Evolutionary conservation across 1,140 invertebrate genomes (phyloP).

Genomic region (Cephus cinctus): DNA sequence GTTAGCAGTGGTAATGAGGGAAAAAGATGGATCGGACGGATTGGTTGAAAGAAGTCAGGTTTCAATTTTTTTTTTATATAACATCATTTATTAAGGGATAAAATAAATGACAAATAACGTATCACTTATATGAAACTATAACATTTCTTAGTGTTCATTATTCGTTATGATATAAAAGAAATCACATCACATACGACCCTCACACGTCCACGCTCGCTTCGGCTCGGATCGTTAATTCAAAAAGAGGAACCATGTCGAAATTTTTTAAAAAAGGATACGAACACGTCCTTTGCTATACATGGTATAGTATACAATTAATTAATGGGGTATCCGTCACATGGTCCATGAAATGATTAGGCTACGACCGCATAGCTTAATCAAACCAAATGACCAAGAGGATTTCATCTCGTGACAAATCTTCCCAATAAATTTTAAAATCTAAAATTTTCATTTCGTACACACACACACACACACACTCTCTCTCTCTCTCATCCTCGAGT

Average conservation of each 20-base stretch:
- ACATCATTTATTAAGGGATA: slow-evolving; percentile 58
- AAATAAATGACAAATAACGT: slow-evolving; percentile 60
- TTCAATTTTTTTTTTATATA: slow-evolving; percentile 48
- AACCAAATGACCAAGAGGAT: slow-evolving; percentile 35
- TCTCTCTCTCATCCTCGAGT: too few species aligned
- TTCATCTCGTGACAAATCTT: too few species aligned
- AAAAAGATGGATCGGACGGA: slow-evolving; percentile 6
- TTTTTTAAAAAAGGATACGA: too few species aligned
- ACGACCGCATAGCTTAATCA: slow-evolving; percentile 47
- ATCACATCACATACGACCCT: slow-evolving; percentile 56
- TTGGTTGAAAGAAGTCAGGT: slow-evolving; percentile 2
- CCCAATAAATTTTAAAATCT: too few species aligned
- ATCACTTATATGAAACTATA: slow-evolving; percentile 59
- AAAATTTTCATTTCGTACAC: too few species aligned
- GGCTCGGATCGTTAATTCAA: slow-evolving; percentile 23
- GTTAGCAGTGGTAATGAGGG: too few species aligned
- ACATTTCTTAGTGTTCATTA: slow-evolving; percentile 56
- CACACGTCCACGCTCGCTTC: slow-evolving; percentile 31
- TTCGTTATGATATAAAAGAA: slow-evolving; percentile 56
- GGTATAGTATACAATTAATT: not conserved
- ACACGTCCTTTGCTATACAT: not conserved
- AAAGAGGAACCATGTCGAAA: slow-evolving; percentile 10
- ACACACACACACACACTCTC: too few species aligned
- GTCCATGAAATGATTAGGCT: slow-evolving; percentile 43
- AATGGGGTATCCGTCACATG: slow-evolving; percentile 7